Evolutionary conservation across 1,140 invertebrate species (phyloP), one percentile per base, ranked within the genome.

Genomic region (Neelides sp.): DNA sequence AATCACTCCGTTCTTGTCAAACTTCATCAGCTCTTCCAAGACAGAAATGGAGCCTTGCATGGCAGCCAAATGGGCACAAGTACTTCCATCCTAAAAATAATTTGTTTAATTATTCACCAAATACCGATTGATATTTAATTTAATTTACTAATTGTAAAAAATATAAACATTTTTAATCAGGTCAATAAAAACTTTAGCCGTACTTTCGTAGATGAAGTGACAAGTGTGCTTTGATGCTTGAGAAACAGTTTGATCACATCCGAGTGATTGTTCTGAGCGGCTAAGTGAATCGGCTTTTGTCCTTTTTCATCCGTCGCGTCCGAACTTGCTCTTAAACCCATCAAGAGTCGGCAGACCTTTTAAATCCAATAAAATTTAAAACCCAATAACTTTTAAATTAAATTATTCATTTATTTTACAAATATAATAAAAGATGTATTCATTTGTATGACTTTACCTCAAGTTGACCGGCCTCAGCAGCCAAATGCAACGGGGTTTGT

Each of bases 11-110:
- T 79, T 78, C 58, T 87, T 78, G 71, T 98, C 95, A 64, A 98
- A 98, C 66, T 92, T 92, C 93, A 98, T 97, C 23, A 99, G 73
- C 67, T 98, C 94, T 68, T 96, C 87, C 49, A 98, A 89, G 32
- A 98, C 94, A 57, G 89, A 85, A 0, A 97, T 86, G 50, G 89
- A 94, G 15, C 95, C 95, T 70, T 97, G 94, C 72, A 92, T 92
- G 7, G 94, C 95, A 1, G 95, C 95, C 60, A 99, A 98, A 64
- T 99, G 95, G 2, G 95, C 95, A 66, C 93, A 97, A 0, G 94
- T 98, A 67, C 94, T 95, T 3, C 93, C 93, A 64, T 93, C 89
- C 76, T 79, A 58, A n/a, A 12, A 61, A 50, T 39, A 54, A 54
- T 30, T 39, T 28, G 19, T 10, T 44, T 12, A 12, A 7, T 39